Evolutionary conservation across 1,140 invertebrate genomes (phyloP), one percentile per base, ranked within the genome.

Genomic region (Teleogryllus occipitalis): DNA sequence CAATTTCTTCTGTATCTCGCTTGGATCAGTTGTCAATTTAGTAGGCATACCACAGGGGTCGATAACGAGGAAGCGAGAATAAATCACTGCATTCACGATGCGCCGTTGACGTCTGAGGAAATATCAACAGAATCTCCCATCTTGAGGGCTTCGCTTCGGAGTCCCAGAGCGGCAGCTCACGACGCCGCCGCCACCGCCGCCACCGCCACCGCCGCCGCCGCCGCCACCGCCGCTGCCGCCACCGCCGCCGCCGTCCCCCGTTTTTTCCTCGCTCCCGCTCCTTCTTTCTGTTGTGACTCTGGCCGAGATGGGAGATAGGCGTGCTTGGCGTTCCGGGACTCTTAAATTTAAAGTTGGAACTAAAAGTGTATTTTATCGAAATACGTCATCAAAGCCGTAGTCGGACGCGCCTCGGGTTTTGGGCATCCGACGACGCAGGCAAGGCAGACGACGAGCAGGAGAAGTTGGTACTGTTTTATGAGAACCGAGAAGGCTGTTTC

Each of bases 321-420:
- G 18, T 65, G 54, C 54, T 18, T 14, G 54, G 54, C 54, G 54
- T 65, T 65, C 54, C 54, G 54, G 54, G 54, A 65, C 54, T 65
- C 54, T 10, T 14, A 65, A 65, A 65, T 65, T 65, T 65, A 65
- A 65, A 65, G 54, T 65, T 65, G 54, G 54, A 65, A 65, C 54
- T 65, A 65, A 65, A 65, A 65, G 54, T 65, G 54, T 18, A 65
- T 65, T 65, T 65, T 65, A 65, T 65, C 54, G 54, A 65, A 65
- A 18, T 65, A 65, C 54, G 54, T 65, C 18, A 65, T 65, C 54
- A 10, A 18, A 65, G 10, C 54, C 10, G 54, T 10, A 65, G 18
- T 14, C 10, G 54, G 54, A 65, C 10, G 54, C 0, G 2, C 10
- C 54, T 65, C 54, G 54, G 54, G 54, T 65, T 65, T 10, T 65